These are phyloP conservation scores for Campoletis sonorensis DNA, from an alignment of 1,140 invertebrate genomes.

Conservation along the genomic window DNA sequence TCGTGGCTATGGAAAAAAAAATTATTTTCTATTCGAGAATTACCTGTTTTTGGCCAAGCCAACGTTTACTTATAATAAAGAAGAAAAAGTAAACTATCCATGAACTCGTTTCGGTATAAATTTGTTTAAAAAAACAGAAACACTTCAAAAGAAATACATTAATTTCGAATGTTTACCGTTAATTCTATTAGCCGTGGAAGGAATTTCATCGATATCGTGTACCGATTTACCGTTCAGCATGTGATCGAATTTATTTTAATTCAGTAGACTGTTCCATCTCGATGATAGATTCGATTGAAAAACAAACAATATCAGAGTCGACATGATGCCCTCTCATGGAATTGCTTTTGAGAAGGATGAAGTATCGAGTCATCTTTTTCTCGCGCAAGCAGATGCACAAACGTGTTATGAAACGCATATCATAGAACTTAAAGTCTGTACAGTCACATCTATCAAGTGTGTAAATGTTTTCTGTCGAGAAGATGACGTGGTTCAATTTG, in stretches of 20 bases:
- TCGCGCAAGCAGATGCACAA: neutral
- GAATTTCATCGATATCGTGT: neutral
- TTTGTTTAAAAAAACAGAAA: too few species aligned
- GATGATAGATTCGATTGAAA: conserved; percentile 1
- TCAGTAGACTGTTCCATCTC: neutral
- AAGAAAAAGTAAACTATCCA: too few species aligned
- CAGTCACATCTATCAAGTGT: neutral
- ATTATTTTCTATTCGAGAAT: too few species aligned
- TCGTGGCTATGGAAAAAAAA: neutral
- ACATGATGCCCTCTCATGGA: neutral
- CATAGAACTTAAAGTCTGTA: neutral
- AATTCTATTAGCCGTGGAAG: neutral
- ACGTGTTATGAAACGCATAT: neutral
- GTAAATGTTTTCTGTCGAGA: too few species aligned
- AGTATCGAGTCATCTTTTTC: neutral
- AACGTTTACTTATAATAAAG: too few species aligned
- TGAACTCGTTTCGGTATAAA: too few species aligned
- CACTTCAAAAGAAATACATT: neutral
- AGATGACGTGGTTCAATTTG: too few species aligned
- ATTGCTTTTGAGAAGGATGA: conserved; percentile 8
- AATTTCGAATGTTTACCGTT: neutral
- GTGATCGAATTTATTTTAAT: too few species aligned
- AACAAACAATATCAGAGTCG: neutral
- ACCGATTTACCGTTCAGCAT: neutral
- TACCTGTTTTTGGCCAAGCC: too few species aligned